Evolutionary conservation across 2,888 invertebrate genomes (phyloP).

Genomic region (Sceliomorpha sp.): DNA sequence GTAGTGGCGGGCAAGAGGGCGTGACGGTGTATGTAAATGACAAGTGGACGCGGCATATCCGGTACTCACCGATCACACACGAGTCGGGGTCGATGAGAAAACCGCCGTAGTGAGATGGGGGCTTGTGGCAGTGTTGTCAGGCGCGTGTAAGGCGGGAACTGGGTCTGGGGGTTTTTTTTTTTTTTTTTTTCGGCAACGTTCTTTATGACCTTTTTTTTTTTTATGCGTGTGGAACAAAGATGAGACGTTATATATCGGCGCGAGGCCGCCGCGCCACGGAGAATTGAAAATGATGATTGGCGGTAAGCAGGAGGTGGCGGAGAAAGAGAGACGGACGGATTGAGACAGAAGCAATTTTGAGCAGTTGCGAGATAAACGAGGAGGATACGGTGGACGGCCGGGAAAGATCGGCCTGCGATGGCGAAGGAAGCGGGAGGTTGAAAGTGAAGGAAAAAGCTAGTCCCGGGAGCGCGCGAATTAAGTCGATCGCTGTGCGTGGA

Average conservation of each 20-base stretch:
- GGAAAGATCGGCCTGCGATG: conserved; percentile 48
- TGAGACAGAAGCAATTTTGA: no score
- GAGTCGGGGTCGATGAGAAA: no score
- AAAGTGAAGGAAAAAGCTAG: conserved; percentile 67
- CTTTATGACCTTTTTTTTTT: conserved; percentile 35
- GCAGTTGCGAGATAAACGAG: conserved; percentile 65
- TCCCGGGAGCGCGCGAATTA: conserved; percentile 76
- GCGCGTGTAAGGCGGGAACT: no score
- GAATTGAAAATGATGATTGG: conserved; percentile 77
- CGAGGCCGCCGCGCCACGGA: conserved; percentile 67
- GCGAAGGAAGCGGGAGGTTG: conserved; percentile 53
- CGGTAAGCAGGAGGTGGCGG: conserved; percentile 66
- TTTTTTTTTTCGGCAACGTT: no score
- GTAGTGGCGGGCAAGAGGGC: no score
- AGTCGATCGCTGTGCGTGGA: conserved; percentile 79
- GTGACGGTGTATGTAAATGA: no score
- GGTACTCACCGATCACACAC: no score
- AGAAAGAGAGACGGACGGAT: no score
- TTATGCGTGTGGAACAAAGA: conserved; percentile 27
- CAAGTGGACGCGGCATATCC: no score
- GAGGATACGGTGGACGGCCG: conserved; percentile 62
- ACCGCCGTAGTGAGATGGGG: no score
- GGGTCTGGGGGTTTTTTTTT: no score
- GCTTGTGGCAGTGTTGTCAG: no score
- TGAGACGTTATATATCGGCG: conserved; percentile 54